Conservation (phyloP, 2,888 invertebrate species). For the Drosophila putrida region DNA sequence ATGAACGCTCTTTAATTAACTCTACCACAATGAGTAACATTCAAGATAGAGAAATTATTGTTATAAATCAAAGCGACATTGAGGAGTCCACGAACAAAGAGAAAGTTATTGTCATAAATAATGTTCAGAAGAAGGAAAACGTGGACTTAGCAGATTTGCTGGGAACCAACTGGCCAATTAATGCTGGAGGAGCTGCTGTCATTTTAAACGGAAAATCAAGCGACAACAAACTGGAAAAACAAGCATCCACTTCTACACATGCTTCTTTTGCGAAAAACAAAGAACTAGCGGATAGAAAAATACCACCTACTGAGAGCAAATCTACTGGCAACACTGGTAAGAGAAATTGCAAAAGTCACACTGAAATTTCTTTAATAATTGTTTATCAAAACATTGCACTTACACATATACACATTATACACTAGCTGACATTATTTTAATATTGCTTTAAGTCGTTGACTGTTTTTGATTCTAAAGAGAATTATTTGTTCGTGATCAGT, state of each 20-base stretch:
- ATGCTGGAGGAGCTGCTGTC: conserved; percentile 82
- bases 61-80: conserved; percentile 82
- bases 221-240: conserved; percentile 39
- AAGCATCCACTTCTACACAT: background rate
- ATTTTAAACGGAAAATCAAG: conserved; percentile 53
- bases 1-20: conserved; percentile 5
- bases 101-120: conserved; percentile 80
- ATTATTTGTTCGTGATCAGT: background rate
- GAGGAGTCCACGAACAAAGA: conserved; percentile 81
- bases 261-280: conserved; percentile 12
- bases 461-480: background rate
- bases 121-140: conserved; percentile 67
- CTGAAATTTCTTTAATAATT: too few relatives aligned
- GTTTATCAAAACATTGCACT: background rate
- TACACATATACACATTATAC: background rate
- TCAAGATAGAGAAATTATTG: conserved; percentile 81
- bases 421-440: background rate
- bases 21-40: conserved; percentile 58
- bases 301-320: conserved; percentile 8
- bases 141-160: conserved; percentile 83
- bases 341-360: background rate
- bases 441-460: background rate
- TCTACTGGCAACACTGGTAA: conserved; percentile 33
- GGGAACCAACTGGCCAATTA: conserved; percentile 83
- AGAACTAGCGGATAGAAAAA: conserved; percentile 32